These are phyloP conservation scores for Leontocebus nigricollis DNA, from an alignment of 2,797 vertebrate genomes.

Conservation along the genomic window DNA sequence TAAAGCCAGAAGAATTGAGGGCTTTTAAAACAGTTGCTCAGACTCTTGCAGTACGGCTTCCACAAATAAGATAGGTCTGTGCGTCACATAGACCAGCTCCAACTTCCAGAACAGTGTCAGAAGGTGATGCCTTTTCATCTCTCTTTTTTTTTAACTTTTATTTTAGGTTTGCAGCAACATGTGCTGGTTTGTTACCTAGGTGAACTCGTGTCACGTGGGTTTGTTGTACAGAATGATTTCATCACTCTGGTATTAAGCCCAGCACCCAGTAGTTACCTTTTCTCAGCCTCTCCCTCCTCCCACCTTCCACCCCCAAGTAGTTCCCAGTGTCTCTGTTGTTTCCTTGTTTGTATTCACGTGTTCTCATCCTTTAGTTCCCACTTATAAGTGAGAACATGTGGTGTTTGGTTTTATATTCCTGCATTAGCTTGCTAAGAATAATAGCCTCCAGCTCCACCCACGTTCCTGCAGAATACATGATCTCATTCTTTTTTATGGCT, in stretches of 20 bases:
- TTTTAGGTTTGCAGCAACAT: neutral
- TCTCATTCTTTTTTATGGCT: neutral
- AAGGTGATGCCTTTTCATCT: neutral
- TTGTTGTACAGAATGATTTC: neutral
- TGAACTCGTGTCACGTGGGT: neutral
- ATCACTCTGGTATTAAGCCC: neutral
- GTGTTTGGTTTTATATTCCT: neutral
- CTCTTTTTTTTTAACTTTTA: neutral
- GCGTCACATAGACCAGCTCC: accelerated
- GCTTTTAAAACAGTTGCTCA: neutral
- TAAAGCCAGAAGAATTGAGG: neutral
- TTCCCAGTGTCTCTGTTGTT: neutral
- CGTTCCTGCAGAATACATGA: neutral
- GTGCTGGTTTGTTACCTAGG: neutral
- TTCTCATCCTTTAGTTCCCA: neutral
- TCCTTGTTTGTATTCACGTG: neutral
- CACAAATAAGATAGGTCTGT: neutral
- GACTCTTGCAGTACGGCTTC: neutral
- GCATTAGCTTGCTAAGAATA: neutral
- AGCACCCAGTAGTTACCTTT: neutral
- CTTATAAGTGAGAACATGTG: neutral
- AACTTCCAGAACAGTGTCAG: neutral
- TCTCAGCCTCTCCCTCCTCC: neutral
- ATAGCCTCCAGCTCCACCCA: neutral
- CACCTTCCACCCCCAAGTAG: neutral